These are phyloP conservation scores for Catocala sponsa DNA, from an alignment of 2,888 invertebrate species.

Conservation along the genomic window DNA sequence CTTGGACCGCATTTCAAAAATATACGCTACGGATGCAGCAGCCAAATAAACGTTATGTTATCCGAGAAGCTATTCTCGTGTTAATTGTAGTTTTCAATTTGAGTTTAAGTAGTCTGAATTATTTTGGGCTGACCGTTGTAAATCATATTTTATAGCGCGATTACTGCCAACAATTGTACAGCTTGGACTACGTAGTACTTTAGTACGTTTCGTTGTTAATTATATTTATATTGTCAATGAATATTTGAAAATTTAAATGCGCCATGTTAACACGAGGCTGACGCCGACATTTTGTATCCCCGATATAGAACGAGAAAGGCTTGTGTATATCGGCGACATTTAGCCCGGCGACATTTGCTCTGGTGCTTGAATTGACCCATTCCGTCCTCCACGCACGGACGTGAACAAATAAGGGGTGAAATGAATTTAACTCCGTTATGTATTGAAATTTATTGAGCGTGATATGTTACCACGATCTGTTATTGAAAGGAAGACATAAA, in stretches of 20 bases:
- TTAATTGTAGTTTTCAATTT: conserved; percentile 29
- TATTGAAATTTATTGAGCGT: conserved; percentile 49
- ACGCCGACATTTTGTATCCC: conserved; percentile 57
- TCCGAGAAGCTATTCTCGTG: background rate
- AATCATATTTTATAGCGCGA: conserved; percentile 33
- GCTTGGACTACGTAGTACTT: conserved; percentile 15
- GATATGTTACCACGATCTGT: conserved; percentile 31
- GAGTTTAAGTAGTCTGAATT: conserved; percentile 16
- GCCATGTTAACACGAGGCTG: conserved; percentile 36
- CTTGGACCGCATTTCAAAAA: conserved; percentile 36
- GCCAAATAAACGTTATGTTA: conserved; percentile 12
- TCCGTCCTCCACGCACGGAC: conserved; percentile 52
- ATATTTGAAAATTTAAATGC: conserved; percentile 44
- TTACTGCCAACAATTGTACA: conserved; percentile 35
- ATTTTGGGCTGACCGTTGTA: conserved; percentile 27
- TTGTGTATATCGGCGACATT: conserved; percentile 65
- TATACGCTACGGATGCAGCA: conserved; percentile 14
- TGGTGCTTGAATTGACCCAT: conserved; percentile 72
- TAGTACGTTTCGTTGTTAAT: conserved; percentile 40
- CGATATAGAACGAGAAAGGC: conserved; percentile 56
- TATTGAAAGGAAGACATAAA: conserved; percentile 46
- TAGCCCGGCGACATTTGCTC: conserved; percentile 71
- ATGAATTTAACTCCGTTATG: conserved; percentile 46
- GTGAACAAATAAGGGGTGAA: conserved; percentile 48
- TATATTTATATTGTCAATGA: conserved; percentile 44